These are phyloP conservation scores for Stenoptilia bipunctidactyla DNA, from an alignment of 2,888 invertebrate genomes.

Conservation along the genomic window DNA sequence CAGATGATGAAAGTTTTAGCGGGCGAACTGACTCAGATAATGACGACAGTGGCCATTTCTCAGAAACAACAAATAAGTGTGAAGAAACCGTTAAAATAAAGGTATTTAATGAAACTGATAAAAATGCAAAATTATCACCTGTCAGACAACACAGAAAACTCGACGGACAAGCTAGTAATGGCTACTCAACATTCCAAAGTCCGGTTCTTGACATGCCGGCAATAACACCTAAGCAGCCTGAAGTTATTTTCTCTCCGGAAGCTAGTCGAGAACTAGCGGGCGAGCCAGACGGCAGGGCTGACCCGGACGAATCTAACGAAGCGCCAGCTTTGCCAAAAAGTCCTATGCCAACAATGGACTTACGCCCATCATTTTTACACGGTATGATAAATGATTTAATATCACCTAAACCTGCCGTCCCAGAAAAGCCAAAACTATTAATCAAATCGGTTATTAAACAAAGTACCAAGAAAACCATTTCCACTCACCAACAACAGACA, in stretches of 20 bases:
- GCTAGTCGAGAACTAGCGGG: constrained; percentile 85
- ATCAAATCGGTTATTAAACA: constrained; percentile 71
- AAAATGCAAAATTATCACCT: constrained; percentile 54
- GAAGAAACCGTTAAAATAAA: constrained; percentile 67
- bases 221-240: constrained; percentile 52
- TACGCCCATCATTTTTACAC: constrained; percentile 80
- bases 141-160: constrained; percentile 53
- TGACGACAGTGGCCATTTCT: constrained; percentile 67
- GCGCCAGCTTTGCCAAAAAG: constrained; percentile 79
- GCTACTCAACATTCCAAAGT: constrained; percentile 61
- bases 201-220: constrained; percentile 61
- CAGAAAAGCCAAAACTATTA: constrained; percentile 77
- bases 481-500: constrained; percentile 57
- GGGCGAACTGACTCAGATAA: constrained; percentile 72
- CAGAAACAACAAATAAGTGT: constrained; percentile 54
- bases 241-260: constrained; percentile 60
- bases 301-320: constrained; percentile 79
- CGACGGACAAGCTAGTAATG: constrained; percentile 52
- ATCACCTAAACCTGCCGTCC: constrained; percentile 73
- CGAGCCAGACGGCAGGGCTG: constrained; percentile 89
- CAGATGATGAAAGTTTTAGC: constrained; percentile 63
- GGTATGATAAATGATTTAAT: constrained; percentile 68
- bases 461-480: constrained; percentile 33
- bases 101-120: constrained; percentile 57
- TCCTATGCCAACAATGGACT: constrained; percentile 73